Evolutionary conservation across 2,113 vertebrate genomes (phyloP).

Genomic region (Odobenus rosmarus): DNA sequence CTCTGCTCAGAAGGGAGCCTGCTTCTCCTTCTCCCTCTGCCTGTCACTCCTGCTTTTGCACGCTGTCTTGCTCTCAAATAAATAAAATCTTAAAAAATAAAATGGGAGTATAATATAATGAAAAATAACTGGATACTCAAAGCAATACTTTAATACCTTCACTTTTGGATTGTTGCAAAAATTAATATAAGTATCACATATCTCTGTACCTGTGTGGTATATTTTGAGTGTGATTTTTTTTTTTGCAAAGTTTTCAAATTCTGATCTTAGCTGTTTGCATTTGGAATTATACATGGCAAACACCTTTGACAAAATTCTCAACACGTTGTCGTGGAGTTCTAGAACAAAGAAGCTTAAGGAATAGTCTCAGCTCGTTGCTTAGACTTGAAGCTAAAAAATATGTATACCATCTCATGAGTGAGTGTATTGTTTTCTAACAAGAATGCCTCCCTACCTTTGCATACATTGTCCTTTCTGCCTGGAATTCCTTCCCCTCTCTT

Average conservation of each 20-base stretch:
- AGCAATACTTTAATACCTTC: neutral
- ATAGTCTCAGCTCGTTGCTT: neutral
- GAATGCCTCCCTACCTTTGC: neutral
- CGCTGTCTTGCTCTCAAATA: too few species aligned
- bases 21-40: too few species aligned
- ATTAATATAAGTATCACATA: neutral
- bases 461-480: neutral
- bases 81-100: neutral
- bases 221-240: neutral
- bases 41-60: too few species aligned
- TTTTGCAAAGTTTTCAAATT: neutral
- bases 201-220: neutral
- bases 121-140: neutral
- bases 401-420: neutral
- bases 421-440: neutral
- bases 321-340: neutral
- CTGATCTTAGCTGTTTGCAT: neutral
- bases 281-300: neutral
- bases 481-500: neutral
- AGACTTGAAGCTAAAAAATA: neutral
- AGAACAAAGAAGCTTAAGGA: neutral
- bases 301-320: neutral
- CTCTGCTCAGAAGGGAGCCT: too few species aligned
- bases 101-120: neutral
- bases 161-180: neutral